Conservation (phyloP, 2,113 vertebrate species). For the Xiphias gladius region DNA sequence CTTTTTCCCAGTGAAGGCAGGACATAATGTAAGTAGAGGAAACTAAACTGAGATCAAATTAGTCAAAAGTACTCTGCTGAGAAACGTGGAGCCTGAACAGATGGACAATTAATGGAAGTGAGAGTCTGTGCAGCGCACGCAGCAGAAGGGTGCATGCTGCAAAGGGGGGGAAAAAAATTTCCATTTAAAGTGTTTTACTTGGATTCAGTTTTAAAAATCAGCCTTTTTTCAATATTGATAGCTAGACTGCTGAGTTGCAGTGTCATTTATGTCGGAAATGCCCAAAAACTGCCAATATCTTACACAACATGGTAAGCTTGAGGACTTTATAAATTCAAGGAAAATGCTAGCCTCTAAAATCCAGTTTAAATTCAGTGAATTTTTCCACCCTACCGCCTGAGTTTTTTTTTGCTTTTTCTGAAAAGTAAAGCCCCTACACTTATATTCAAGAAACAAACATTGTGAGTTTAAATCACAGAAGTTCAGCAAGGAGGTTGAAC, state of each 20-base stretch:
- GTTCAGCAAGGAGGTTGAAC: background rate
- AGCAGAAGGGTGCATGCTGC: slow-evolving; percentile 34
- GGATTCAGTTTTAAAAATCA: slow-evolving; percentile 13
- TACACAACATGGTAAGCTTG: background rate
- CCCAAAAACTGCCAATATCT: background rate
- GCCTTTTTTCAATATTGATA: background rate
- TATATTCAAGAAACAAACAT: background rate
- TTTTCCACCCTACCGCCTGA: background rate
- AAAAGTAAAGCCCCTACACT: background rate
- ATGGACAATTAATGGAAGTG: slow-evolving; percentile 68
- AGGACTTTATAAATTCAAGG: background rate
- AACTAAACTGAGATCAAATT: slow-evolving; percentile 61
- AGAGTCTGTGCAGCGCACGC: slow-evolving; percentile 41
- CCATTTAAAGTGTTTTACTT: background rate
- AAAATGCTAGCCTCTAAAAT: background rate
- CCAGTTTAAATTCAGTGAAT: background rate
- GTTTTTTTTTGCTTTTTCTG: background rate
- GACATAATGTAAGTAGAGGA: slow-evolving; percentile 32
- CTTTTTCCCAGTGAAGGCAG: background rate
- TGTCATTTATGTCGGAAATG: background rate
- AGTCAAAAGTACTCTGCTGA: slow-evolving; percentile 62
- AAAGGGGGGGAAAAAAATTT: background rate
- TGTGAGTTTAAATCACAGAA: background rate
- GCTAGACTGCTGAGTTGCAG: background rate
- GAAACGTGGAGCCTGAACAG: slow-evolving; percentile 62